phyloP scores from a whole-genome alignment of 2,797 vertebrate genomes.

The Enteromius afrohamiltoni region DNA sequence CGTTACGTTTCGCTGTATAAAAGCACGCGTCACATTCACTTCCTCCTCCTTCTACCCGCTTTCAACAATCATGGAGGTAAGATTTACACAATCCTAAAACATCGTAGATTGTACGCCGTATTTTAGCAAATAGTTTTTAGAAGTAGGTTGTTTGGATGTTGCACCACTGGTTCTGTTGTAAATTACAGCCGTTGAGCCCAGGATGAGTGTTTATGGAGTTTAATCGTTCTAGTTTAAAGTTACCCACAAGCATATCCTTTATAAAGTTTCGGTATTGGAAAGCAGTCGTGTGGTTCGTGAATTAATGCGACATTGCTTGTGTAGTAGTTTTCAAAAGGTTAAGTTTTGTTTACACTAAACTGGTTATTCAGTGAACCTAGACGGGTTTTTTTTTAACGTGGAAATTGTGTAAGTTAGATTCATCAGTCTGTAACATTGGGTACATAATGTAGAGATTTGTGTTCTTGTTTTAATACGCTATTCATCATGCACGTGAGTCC shows the following conservation, averaged over 20 bases:
- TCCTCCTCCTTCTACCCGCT: background rate
- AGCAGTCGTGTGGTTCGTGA: background rate
- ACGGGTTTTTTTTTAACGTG: background rate
- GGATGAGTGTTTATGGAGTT: background rate
- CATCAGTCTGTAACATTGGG: background rate
- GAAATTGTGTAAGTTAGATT: background rate
- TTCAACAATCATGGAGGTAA: background rate
- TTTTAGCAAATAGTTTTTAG: fast-evolving
- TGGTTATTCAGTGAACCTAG: too few relatives aligned
- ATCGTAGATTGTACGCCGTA: fast-evolving
- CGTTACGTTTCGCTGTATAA: constrained; percentile 14
- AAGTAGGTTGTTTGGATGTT: background rate
- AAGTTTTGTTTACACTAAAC: background rate
- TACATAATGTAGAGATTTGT: background rate
- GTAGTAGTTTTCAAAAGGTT: too few relatives aligned
- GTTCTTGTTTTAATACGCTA: background rate
- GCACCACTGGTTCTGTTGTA: fast-evolving
- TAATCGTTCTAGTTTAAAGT: fast-evolving
- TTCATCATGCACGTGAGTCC: fast-evolving
- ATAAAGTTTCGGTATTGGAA: background rate
- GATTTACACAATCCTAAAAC: fast-evolving
- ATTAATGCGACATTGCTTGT: background rate
- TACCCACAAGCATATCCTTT: fast-evolving
- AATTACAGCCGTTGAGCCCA: fast-evolving
- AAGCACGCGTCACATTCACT: fast-evolving